Base-by-base conservation (phyloP, 2,888 invertebrate species). In the Cheilosia impressa region DNA sequence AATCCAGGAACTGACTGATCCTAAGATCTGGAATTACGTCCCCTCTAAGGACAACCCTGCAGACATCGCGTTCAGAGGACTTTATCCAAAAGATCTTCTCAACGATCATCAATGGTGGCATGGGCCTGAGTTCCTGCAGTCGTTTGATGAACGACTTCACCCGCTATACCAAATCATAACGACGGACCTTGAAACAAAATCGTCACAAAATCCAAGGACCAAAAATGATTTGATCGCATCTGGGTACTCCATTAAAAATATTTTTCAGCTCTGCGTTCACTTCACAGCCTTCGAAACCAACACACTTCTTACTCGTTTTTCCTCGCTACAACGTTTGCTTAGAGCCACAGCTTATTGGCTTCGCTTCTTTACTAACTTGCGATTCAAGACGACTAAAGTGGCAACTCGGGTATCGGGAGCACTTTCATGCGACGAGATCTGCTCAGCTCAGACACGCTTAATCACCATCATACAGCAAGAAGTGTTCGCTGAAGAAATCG, bases 21-120 rank as follows among this genome's bases (percentile, higher is more conserved):
- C n/a, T n/a, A n/a, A n/a, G n/a, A n/a, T n/a, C n/a, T 31, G 31
- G 19, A 50, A 22, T 3, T 19, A 63, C 19, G 34, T 50, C 5
- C 5, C 31, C 1, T 63, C 34, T 6, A 50, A 34, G 19, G 50
- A 63, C 1, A 47, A 63, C 5, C 34, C 50, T 2, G 88, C 88
- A 0, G 88, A 89, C 57, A 58, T 87, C 1, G 87, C 87, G 15
- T 88, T 89, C 0, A 71, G 88, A 65, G 88, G 89, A 17, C 57
- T 71, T 4, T 15, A 7, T 45, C 87, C 87, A 4, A 38, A 47
- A 55, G 65, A 88, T n/a, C 43, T 79, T 22, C 9, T 87, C 13
- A 38, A 73, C 9, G 50, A 75, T 9, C 43, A 68, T 13, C 65
- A 87, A 3, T 89, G 88, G 89, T 57, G 43, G 38, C 13, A 22